Evolutionary conservation across 2,888 invertebrate species (phyloP).

Genomic region (Timandra comae): DNA sequence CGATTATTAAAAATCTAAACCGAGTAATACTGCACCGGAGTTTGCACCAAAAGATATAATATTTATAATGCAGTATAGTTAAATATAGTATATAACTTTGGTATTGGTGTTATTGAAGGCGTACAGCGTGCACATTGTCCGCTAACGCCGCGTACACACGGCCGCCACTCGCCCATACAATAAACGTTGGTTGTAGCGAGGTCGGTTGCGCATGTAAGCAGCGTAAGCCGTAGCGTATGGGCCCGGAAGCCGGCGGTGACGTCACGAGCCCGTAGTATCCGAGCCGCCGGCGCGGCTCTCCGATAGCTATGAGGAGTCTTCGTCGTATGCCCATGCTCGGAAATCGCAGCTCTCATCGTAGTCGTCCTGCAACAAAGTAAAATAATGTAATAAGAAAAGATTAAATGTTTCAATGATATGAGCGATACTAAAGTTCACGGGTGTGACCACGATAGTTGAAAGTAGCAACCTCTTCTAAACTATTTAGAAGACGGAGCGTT

Average conservation of each 20-base stretch:
- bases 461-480: too few relatives aligned
- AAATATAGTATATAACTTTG: constrained; percentile 61
- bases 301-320: constrained; percentile 66
- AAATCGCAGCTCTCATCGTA: constrained; percentile 66
- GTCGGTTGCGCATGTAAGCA: too few relatives aligned
- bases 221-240: too few relatives aligned
- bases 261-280: constrained; percentile 28
- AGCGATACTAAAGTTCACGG: too few relatives aligned
- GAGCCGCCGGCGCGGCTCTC: constrained; percentile 25
- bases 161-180: too few relatives aligned
- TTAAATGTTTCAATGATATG: too few relatives aligned
- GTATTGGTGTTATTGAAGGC: constrained; percentile 57
- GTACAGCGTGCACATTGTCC: constrained; percentile 3
- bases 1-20: constrained; percentile 28
- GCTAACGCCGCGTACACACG: constrained; percentile 5
- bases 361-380: constrained; percentile 57
- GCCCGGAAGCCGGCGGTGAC: constrained; percentile 22
- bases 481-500: too few relatives aligned
- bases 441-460: too few relatives aligned
- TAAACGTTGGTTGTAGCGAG: too few relatives aligned
- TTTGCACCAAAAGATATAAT: constrained; percentile 37
- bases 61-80: constrained; percentile 46
- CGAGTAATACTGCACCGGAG: constrained; percentile 45
- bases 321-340: constrained; percentile 64
- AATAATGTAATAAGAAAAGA: too few relatives aligned